These are phyloP conservation scores for Eristalis tenax DNA, from an alignment of 2,888 invertebrate species.

Conservation along the genomic window DNA sequence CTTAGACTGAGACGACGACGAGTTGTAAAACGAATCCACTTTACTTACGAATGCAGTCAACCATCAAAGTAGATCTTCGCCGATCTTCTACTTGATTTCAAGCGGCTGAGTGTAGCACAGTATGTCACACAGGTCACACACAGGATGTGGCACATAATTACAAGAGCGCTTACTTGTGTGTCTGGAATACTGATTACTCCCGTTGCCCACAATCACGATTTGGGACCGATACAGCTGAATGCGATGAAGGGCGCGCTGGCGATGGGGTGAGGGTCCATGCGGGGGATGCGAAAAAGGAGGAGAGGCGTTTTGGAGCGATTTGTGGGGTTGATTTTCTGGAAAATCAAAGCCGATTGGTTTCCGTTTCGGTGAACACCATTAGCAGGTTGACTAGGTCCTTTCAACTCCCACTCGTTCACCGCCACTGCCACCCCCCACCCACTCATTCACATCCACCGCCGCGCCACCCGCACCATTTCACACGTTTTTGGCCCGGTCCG, in stretches of 20 bases:
- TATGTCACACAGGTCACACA: not conserved
- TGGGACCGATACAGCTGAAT: not conserved
- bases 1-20: not conserved
- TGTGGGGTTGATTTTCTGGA: constrained; percentile 30
- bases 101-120: not conserved
- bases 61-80: constrained; percentile 17
- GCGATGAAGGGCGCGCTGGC: too few relatives aligned
- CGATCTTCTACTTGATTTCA: not conserved
- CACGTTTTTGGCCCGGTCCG: not conserved
- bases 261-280: not conserved
- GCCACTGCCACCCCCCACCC: not conserved
- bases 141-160: constrained; percentile 46
- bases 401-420: not conserved
- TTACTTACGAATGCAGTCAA: constrained; percentile 56
- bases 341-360: constrained; percentile 61
- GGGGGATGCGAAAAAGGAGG: not conserved
- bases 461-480: too few relatives aligned
- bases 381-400: constrained; percentile 18
- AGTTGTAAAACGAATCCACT: not conserved
- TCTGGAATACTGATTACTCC: constrained; percentile 55
- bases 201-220: constrained; percentile 18
- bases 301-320: constrained; percentile 7
- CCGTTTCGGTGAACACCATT: constrained; percentile 33
- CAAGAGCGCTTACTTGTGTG: constrained; percentile 20
- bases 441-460: not conserved